Evolutionary conservation across 2,888 invertebrate genomes (phyloP).

Genomic region (Drosophila mimica): DNA sequence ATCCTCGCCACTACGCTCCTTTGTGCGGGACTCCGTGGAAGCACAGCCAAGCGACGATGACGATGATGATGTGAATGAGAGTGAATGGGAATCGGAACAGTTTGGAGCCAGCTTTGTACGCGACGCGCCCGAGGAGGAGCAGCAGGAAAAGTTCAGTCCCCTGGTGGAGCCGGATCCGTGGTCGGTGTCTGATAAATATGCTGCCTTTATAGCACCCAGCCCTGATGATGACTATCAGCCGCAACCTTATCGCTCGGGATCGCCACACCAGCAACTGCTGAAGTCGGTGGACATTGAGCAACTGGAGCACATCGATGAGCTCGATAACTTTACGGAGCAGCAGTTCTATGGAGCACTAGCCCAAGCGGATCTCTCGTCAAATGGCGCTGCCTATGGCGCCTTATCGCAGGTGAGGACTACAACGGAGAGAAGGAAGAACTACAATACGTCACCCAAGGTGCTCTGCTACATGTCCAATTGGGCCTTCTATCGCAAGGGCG

Average conservation of each 20-base stretch:
- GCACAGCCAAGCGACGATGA: conserved; percentile 75
- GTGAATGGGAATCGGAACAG: conserved; percentile 5
- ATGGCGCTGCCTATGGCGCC: conserved; percentile 72
- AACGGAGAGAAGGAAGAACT: conserved; percentile 65
- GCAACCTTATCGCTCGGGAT: conserved; percentile 83
- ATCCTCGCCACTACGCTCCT: conserved; percentile 66
- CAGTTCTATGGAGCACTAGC: conserved; percentile 70
- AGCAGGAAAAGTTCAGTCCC: conserved; percentile 41
- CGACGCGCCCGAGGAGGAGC: conserved; percentile 33
- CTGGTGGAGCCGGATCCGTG: conserved; percentile 64
- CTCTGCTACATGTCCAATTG: conserved; percentile 96
- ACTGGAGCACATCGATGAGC: conserved; percentile 68
- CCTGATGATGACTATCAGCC: conserved; percentile 69
- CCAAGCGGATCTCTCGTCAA: conserved; percentile 33
- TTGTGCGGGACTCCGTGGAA: conserved; percentile 84
- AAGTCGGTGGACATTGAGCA: conserved; percentile 72
- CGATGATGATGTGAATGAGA: conserved; percentile 48
- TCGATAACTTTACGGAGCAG: conserved; percentile 63
- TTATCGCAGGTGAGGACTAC: conserved; percentile 69
- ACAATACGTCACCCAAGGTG: conserved; percentile 86
- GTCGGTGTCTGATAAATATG: conserved; percentile 78
- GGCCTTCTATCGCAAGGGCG: conserved; percentile 93
- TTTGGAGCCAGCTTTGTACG: conserved; percentile 35
- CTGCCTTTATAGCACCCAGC: conserved; percentile 77
- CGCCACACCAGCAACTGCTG: conserved; percentile 83